Evolutionary conservation across 2,888 invertebrate species (phyloP).

Genomic region (Pachydiplax longipennis): DNA sequence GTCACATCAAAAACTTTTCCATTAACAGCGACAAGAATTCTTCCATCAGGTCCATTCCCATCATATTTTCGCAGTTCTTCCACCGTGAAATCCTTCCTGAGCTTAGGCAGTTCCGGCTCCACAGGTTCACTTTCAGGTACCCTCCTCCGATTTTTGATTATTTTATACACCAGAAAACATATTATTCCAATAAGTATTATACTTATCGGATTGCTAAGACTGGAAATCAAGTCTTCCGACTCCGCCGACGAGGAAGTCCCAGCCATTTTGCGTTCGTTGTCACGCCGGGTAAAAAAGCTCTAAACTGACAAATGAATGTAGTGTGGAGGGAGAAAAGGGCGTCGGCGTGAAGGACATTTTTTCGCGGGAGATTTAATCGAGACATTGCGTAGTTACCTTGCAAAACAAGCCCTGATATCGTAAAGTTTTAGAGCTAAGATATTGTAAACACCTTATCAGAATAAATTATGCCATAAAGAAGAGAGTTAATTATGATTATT

Average conservation of each 20-base stretch:
- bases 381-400: neutral
- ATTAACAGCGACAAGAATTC: constrained; percentile 91
- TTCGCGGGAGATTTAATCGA: constrained; percentile 16
- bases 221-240: neutral
- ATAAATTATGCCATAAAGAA: no score
- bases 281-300: constrained; percentile 15
- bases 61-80: constrained; percentile 87
- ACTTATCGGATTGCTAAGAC: constrained; percentile 72
- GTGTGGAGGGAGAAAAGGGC: neutral
- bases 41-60: constrained; percentile 84
- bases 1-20: constrained; percentile 96
- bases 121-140: constrained; percentile 56
- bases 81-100: constrained; percentile 87
- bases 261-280: constrained; percentile 43
- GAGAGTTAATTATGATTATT: no score
- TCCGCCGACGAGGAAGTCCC: neutral
- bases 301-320: neutral
- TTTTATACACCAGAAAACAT: constrained; percentile 76
- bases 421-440: no score
- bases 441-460: no score
- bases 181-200: constrained; percentile 73
- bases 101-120: constrained; percentile 75
- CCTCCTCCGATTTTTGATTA: constrained; percentile 64
- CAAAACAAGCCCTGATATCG: neutral
- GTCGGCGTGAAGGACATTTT: neutral